Evolutionary conservation across 2,888 invertebrate genomes (phyloP).

Genomic region (Coelopa pilipes): DNA sequence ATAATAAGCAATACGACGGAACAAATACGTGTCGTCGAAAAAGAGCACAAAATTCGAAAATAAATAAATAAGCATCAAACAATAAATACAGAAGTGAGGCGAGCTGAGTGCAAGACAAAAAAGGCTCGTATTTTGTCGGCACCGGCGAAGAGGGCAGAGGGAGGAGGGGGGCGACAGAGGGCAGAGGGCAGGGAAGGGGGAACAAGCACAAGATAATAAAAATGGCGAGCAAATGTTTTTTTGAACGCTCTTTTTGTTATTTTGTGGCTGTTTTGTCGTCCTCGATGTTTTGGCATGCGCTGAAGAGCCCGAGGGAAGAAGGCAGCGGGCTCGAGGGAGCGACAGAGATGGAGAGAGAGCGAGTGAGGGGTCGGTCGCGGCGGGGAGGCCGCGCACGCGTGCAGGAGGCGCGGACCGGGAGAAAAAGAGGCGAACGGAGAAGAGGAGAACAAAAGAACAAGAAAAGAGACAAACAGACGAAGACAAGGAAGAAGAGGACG

Average conservation of each 20-base stretch:
- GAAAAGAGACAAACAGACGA: conserved; percentile 31
- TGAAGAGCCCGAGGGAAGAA: conserved; percentile 47
- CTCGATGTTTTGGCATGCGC: conserved; percentile 54
- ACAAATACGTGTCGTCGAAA: no score
- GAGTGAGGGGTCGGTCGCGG: conserved; percentile 37
- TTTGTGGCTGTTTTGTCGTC: conserved; percentile 43
- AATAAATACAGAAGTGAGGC: no score
- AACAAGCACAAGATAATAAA: no score
- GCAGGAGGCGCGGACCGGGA: no score
- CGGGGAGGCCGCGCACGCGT: conserved; percentile 28
- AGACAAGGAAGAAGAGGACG: no score
- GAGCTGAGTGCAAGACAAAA: no score
- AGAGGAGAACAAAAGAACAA: conserved; percentile 36
- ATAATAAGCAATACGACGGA: no score
- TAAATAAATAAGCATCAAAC: no score
- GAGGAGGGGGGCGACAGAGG: neutral
- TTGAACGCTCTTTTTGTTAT: conserved; percentile 2
- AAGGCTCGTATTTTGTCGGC: conserved; percentile 14
- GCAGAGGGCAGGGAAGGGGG: no score
- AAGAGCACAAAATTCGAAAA: no score
- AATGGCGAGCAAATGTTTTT: no score
- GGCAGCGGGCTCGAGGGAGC: conserved; percentile 27
- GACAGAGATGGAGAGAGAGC: conserved; percentile 18
- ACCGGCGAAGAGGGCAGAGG: no score
- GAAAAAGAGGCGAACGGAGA: conserved; percentile 23